A percentile compares a stretch with the other conserved stretches of the same genome.
Conservation (phyloP, 2,888 invertebrate genomes). For the Helicoverpa assulta region DNA sequence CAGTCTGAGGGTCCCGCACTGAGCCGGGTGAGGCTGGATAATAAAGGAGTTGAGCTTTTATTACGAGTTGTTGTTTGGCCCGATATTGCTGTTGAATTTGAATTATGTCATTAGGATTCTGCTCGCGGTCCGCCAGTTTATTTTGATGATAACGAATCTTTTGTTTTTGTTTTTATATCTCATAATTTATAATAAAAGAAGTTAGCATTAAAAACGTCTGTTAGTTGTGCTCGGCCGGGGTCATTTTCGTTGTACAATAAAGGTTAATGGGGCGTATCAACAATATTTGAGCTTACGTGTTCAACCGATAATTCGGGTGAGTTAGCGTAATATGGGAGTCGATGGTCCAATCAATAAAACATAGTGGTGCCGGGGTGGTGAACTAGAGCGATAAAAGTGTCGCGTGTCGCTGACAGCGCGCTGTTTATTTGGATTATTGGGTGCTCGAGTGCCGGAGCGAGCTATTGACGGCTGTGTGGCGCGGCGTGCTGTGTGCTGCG, state of each 20-base stretch:
- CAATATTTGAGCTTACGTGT: slow-evolving; percentile 48
- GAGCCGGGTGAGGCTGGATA: slow-evolving; percentile 48
- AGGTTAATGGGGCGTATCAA: slow-evolving; percentile 44
- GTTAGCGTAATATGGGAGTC: slow-evolving; percentile 71
- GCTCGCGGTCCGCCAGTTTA: slow-evolving; percentile 54
- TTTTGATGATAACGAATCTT: slow-evolving; percentile 63
- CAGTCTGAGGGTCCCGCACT: slow-evolving; percentile 41
- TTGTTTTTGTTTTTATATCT: slow-evolving; percentile 50
- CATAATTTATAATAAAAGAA: slow-evolving; percentile 47
- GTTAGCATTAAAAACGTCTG: slow-evolving; percentile 29
- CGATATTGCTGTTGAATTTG: slow-evolving; percentile 65
- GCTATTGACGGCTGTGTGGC: slow-evolving; percentile 17
- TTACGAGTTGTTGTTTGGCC: slow-evolving; percentile 64
- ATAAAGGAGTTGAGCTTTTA: slow-evolving; percentile 67
- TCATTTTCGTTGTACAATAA: slow-evolving; percentile 20
- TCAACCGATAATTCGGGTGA: slow-evolving; percentile 51
- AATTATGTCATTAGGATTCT: slow-evolving; percentile 64
- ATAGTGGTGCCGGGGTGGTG: slow-evolving; percentile 71
- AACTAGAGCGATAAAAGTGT: slow-evolving; percentile 77
- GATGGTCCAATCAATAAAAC: slow-evolving; percentile 75
- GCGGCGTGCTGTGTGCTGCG: not conserved
- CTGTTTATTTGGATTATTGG: slow-evolving; percentile 74
- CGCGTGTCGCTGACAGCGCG: slow-evolving; percentile 81
- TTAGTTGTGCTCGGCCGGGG: slow-evolving; percentile 16
- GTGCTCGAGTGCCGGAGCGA: slow-evolving; percentile 57